Evolutionary conservation across 2,797 vertebrate genomes (phyloP).

Genomic region (Lepus townsendii): DNA sequence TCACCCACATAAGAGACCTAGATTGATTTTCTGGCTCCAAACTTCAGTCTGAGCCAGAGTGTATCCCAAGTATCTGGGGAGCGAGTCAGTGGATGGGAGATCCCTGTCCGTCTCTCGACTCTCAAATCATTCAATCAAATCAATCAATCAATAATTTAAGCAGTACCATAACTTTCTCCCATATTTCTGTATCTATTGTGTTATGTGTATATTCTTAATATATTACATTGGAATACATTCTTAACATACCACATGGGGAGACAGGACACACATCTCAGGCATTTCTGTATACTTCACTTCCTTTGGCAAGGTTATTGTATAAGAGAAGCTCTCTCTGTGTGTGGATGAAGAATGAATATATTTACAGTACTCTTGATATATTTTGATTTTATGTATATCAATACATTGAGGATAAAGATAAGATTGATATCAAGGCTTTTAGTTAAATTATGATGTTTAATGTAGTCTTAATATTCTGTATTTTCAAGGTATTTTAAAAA

Average conservation of each 20-base stretch:
- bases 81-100: too few species aligned
- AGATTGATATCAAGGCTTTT: not conserved
- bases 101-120: too few species aligned
- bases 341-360: not conserved
- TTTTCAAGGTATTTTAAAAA: constrained; percentile 18
- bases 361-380: not conserved
- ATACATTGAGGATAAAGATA: not conserved
- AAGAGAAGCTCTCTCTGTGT: not conserved
- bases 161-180: not conserved
- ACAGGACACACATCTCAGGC: not conserved
- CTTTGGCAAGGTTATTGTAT: not conserved
- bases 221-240: not conserved
- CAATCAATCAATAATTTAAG: too few species aligned
- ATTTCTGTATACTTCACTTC: not conserved
- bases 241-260: not conserved
- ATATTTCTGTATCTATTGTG: not conserved
- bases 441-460: constrained; percentile 36
- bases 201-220: not conserved
- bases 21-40: too few species aligned
- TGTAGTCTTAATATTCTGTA: constrained; percentile 36
- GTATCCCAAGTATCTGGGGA: too few species aligned
- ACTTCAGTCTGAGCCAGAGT: too few species aligned
- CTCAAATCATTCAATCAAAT: too few species aligned
- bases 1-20: too few species aligned
- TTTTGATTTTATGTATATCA: constrained; percentile 45